A percentile compares a stretch with the other conserved stretches of the same genome.
These are phyloP conservation scores for Cyprinodon variegatus DNA, from an alignment of 2,113 vertebrate species.

Conservation along the genomic window DNA sequence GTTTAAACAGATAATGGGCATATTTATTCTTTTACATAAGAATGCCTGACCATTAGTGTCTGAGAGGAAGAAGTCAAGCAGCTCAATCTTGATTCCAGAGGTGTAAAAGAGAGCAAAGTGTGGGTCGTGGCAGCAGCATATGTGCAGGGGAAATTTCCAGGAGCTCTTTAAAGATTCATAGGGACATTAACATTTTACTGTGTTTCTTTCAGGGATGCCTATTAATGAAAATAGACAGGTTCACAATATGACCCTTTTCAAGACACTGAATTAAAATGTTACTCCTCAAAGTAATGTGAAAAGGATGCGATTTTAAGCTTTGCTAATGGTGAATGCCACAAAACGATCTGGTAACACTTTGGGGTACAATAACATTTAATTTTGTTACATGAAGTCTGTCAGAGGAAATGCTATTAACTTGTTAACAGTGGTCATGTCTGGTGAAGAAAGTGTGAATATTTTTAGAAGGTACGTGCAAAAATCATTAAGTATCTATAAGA, in stretches of 20 bases:
- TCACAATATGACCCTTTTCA: constrained; percentile 45
- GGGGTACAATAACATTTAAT: background rate
- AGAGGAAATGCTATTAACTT: background rate
- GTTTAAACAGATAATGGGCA: constrained; percentile 54
- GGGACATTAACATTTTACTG: constrained; percentile 66
- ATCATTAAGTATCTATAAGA: too few relatives aligned
- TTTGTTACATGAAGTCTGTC: background rate
- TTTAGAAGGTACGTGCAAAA: too few relatives aligned
- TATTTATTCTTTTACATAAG: constrained; percentile 67
- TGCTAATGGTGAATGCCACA: background rate
- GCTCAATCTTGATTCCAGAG: constrained; percentile 43
- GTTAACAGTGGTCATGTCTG: background rate
- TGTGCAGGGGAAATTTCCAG: constrained; percentile 55
- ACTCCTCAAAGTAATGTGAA: background rate
- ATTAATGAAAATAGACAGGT: constrained; percentile 46
- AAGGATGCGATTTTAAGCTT: background rate
- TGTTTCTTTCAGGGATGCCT: constrained; percentile 40
- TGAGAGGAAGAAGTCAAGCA: constrained; percentile 27
- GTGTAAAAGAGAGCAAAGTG: constrained; percentile 55
- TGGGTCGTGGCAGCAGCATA: constrained; percentile 61
- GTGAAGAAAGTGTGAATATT: background rate
- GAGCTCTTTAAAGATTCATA: constrained; percentile 72
- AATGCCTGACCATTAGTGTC: constrained; percentile 63
- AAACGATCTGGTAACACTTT: background rate
- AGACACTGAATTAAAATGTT: constrained; percentile 10